Base-by-base conservation (phyloP, 2,888 invertebrate species). In the Erynnis tages region DNA sequence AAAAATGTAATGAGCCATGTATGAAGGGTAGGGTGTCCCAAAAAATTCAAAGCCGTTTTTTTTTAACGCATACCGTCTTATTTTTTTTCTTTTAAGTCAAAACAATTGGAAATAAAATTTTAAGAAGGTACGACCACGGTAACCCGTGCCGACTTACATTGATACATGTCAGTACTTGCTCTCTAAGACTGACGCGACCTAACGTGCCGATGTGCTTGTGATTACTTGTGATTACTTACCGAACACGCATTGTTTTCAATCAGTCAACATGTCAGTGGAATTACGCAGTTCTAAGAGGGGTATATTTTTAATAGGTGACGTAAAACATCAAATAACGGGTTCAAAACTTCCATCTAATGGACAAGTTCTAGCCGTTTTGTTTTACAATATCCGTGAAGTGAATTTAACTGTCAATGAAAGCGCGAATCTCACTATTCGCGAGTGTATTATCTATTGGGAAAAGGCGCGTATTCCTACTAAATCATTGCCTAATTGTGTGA, bases 1-100 rank as follows among this genome's bases (percentile, higher is more conserved):
- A 80, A 82, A 76, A 77, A 76, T 62, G 62, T 74, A 81, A 79
- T 82, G 79, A 79, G 68, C 74, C 71, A 65, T 77, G 62, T 66
- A 69, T 72, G 71, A 75, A 72, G 70, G 69, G 67, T 71, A 67
- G 60, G 69, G n/a, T n/a, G n/a, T n/a, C n/a, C n/a, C n/a, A n/a
- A n/a, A n/a, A n/a, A n/a, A n/a, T 38, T 47, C 23, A 30, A 2
- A 46, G 17, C 27, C 8, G 46, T 46, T 46, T 46, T 27, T 35
- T 40, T 25, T 25, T n/a, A 25, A 25, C 25, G 27, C n/a, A 27
- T 27, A n/a, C 27, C n/a, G 2, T 27, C 27, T 27, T 10, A 27
- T 27, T 10, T n/a, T 27, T 2, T 27, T 27, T 7, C 7, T 10
- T 10, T 27, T 4, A 7, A 10, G n/a, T 27, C 10, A 27, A 27